Evolutionary conservation across 2,888 invertebrate genomes (phyloP).

Genomic region (Globia sparganii): DNA sequence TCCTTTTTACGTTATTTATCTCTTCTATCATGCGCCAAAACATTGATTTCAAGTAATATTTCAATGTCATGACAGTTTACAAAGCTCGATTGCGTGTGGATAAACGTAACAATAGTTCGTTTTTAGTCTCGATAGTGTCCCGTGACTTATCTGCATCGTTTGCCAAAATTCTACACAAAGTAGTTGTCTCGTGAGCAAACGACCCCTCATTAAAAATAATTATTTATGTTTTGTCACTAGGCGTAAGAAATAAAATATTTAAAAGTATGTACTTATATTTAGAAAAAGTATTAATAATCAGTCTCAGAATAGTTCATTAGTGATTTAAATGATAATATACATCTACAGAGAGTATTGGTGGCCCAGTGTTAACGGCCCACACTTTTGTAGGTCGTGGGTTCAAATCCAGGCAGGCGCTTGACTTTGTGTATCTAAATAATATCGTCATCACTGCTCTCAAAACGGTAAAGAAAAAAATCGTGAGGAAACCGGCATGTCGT

Average conservation of each 20-base stretch:
- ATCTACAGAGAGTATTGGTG: no score
- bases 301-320: constrained; percentile 10
- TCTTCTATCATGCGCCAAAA: not conserved
- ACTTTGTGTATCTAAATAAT: no score
- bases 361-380: no score
- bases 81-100: constrained; percentile 45
- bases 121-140: constrained; percentile 58
- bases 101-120: constrained; percentile 52
- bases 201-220: constrained; percentile 65
- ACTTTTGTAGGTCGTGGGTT: no score
- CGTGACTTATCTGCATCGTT: constrained; percentile 73
- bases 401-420: no score
- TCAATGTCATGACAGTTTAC: constrained; percentile 39
- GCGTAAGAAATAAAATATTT: constrained; percentile 19
- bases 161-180: constrained; percentile 76
- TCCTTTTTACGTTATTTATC: not conserved
- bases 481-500: no score
- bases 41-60: constrained; percentile 19
- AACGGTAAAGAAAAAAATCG: no score
- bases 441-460: no score
- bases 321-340: constrained; percentile 1
- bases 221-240: constrained; percentile 59
- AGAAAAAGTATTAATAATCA: constrained; percentile 6
- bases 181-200: constrained; percentile 38
- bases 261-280: not conserved